Evolutionary conservation across 2,888 invertebrate species (phyloP).

Genomic region (Calliphora vomitoria): DNA sequence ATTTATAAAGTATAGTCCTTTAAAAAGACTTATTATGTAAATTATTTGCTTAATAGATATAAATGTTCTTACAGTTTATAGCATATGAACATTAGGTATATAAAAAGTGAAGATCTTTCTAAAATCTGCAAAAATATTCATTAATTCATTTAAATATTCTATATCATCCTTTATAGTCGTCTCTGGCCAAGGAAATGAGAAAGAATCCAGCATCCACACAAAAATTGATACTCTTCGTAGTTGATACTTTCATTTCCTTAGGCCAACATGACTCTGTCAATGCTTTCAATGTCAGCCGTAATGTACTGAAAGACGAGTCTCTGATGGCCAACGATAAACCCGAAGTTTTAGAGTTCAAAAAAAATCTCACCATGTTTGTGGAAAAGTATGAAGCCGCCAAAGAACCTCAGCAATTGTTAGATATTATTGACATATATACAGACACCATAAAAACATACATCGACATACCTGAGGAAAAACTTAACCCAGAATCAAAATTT

Average conservation of each 20-base stretch:
- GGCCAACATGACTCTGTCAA: constrained; percentile 24
- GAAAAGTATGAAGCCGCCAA: constrained; percentile 28
- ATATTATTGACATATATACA: constrained; percentile 58
- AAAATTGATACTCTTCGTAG: constrained; percentile 31
- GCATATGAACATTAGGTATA: no score
- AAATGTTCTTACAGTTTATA: no score
- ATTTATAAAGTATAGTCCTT: no score
- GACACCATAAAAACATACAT: constrained; percentile 56
- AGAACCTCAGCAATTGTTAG: constrained; percentile 40
- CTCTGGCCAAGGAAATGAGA: neutral
- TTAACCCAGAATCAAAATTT: constrained; percentile 19
- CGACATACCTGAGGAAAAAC: constrained; percentile 12
- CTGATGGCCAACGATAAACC: neutral
- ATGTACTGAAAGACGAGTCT: constrained; percentile 55
- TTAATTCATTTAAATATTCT: no score
- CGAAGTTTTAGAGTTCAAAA: constrained; percentile 36
- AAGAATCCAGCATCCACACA: neutral
- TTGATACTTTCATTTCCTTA: constrained; percentile 28
- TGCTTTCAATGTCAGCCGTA: constrained; percentile 32
- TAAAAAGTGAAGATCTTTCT: no score
- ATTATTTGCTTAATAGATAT: no score
- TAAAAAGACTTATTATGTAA: no score
- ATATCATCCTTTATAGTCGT: no score
- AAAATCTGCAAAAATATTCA: no score
- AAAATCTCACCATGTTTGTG: constrained; percentile 54